phyloP scores from a whole-genome alignment of 2,888 invertebrate genomes.

The Zygothrica quintamaculata region DNA sequence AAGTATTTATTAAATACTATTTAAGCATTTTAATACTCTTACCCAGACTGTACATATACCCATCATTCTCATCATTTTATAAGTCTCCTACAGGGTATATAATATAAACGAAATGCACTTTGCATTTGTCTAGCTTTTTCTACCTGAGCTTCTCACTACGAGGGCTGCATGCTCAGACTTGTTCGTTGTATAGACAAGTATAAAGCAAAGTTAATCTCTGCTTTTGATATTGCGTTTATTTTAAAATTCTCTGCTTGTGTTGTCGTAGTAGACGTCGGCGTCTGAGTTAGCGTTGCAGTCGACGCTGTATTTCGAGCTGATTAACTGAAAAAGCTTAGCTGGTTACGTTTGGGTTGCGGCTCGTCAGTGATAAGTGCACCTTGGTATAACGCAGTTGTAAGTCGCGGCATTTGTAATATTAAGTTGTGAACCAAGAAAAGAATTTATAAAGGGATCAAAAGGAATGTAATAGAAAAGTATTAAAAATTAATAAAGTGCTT shows the following conservation, averaged over 20 bases:
- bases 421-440: not conserved
- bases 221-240: conserved; percentile 25
- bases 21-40: too few species aligned
- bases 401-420: conserved; percentile 6
- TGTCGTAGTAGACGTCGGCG: conserved; percentile 13
- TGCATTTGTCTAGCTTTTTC: conserved; percentile 11
- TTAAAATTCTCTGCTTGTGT: not conserved
- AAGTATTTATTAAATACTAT: too few species aligned
- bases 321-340: conserved; percentile 60
- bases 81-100: conserved; percentile 19
- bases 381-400: conserved; percentile 43
- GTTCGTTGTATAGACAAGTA: conserved; percentile 8
- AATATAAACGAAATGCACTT: conserved; percentile 1
- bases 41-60: not conserved
- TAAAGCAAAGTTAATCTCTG: conserved; percentile 17
- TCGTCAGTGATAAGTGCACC: conserved; percentile 67
- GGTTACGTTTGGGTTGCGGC: conserved; percentile 24
- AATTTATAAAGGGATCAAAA: too few species aligned
- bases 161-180: conserved; percentile 43
- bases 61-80: not conserved
- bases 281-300: not conserved
- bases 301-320: conserved; percentile 20
- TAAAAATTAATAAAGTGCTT: too few species aligned
- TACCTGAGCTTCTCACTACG: conserved; percentile 35
- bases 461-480: too few species aligned